Evolutionary conservation across 2,797 vertebrate genomes (phyloP).

Genomic region (Bryconaethiops microstoma): DNA sequence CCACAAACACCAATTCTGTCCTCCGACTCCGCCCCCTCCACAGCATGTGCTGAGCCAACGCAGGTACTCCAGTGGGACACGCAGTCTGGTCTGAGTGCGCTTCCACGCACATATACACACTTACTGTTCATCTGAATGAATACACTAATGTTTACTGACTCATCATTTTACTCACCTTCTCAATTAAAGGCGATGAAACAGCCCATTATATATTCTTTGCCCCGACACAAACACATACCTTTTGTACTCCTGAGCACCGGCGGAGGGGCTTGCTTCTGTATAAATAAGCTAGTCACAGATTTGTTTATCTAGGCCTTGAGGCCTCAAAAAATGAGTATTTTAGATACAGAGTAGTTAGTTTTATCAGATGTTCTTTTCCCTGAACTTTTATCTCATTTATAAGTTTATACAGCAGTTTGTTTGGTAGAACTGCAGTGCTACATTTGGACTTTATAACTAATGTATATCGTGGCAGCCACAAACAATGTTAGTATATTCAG

Average conservation of each 20-base stretch:
- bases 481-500: constrained; percentile 27
- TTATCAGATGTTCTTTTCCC: constrained; percentile 43
- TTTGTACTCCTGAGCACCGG: constrained; percentile 32
- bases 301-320: constrained; percentile 34
- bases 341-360: constrained; percentile 57
- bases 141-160: not conserved
- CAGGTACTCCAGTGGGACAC: constrained; percentile 92
- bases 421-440: constrained; percentile 16
- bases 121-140: not conserved
- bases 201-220: constrained; percentile 6
- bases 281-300: constrained; percentile 34
- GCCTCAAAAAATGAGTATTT: constrained; percentile 51
- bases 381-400: constrained; percentile 39
- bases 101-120: not conserved
- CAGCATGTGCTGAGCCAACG: constrained; percentile 88
- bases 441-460: constrained; percentile 26
- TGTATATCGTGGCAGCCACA: constrained; percentile 8
- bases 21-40: constrained; percentile 90
- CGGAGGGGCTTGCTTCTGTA: constrained; percentile 8
- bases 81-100: constrained; percentile 85
- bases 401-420: constrained; percentile 36
- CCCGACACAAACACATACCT: constrained; percentile 15
- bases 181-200: constrained; percentile 10
- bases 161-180: not conserved
- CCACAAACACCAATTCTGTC: constrained; percentile 96